Base-by-base conservation (phyloP, 2,113 vertebrate species). In the Percina caprodes region DNA sequence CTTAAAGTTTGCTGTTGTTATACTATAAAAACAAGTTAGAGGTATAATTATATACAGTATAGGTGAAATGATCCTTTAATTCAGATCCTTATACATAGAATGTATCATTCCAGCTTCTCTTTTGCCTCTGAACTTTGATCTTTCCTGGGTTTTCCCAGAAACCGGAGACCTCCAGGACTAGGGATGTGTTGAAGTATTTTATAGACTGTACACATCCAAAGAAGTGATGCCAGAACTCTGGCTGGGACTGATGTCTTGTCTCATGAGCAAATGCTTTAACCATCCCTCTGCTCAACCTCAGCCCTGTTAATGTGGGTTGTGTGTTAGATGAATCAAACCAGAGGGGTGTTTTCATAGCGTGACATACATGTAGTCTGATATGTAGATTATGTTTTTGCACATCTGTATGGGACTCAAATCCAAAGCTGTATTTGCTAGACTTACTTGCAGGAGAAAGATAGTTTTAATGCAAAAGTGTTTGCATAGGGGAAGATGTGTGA, bases 221-320 rank as follows among this genome's bases (percentile, higher is more conserved):
- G 71, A 74, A 51, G 18, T 49, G 39, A 45, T 49, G 75, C 79
- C 84, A 85, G 75, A 60, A 67, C 39, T 78, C 68, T 80, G 88
- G 80, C 75, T 19, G 60, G 75, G 81, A 84, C 68, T 52, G 54
- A 84, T 77, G 75, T 59, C 58, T 78, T 72, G 82, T 84, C 83
- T 87, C 79, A 59, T 61, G 74, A 77, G 73, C 56, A 69, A 88
- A 85, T 79, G 74, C 85, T 89, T 90, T 77, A 85, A 86, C 70
- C 84, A 79, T 58, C 60, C 18, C 13, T 62, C 45, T 49, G 77
- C 60, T 79, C 42, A 63, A 21, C 58, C 65, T 72, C 74, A 60
- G 66, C 68, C 55, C 45, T 66, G 56, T 23, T 80, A 61, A 69
- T 54, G 58, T 60, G 30, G 45, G 12, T 7, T 46, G 58, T 55